phyloP scores from a whole-genome alignment of 64 coral and sea anemone species.

The Actinia equina region DNA sequence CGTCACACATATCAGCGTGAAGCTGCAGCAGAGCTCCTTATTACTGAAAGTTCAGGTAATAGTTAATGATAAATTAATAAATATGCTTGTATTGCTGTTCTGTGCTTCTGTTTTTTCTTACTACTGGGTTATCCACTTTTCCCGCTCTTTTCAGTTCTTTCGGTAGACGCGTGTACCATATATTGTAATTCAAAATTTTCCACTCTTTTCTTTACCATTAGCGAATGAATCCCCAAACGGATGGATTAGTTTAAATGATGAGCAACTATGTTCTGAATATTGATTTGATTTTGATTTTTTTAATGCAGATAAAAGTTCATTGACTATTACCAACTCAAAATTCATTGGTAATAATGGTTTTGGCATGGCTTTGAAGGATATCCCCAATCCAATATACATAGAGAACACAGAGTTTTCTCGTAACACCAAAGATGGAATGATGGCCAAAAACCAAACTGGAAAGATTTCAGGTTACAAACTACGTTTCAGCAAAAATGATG shows the following conservation, averaged over 20 bases:
- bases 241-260: too few relatives aligned
- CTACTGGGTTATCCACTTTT: too few relatives aligned
- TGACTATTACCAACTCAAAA: constrained; percentile 39
- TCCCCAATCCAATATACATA: constrained; percentile 28
- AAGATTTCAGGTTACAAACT: not conserved
- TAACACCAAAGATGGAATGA: constrained; percentile 40
- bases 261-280: too few relatives aligned
- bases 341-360: constrained; percentile 47
- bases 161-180: too few relatives aligned
- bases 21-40: constrained; percentile 11
- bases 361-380: constrained; percentile 36
- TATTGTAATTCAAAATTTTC: too few relatives aligned
- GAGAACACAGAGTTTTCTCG: constrained; percentile 21
- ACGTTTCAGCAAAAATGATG: constrained; percentile 31
- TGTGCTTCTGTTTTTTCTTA: too few relatives aligned
- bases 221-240: too few relatives aligned
- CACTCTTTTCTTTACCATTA: too few relatives aligned
- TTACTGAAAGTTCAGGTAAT: constrained; percentile 40
- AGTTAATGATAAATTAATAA: not conserved
- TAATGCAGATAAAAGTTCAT: constrained; percentile 11
- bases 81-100: too few relatives aligned
- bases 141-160: too few relatives aligned
- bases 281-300: not conserved
- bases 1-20: constrained; percentile 18
- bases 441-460: constrained; percentile 21